Evolutionary conservation across 2,113 vertebrate genomes (phyloP).

Genomic region (Neopipo cinnamomea): DNA sequence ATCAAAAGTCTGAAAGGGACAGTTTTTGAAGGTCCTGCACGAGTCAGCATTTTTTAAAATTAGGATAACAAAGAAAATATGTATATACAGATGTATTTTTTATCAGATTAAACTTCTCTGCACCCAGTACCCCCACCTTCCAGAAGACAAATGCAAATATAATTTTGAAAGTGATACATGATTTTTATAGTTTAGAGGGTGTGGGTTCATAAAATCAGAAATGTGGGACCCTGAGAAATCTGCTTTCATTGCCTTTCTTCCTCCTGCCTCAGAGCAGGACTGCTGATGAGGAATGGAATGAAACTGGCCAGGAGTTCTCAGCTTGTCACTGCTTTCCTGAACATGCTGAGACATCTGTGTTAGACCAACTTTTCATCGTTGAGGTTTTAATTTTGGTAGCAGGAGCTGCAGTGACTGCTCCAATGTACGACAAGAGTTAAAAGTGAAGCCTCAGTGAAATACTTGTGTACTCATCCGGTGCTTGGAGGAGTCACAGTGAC

Average conservation of each 20-base stretch:
- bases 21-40: not conserved
- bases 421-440: not conserved
- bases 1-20: not conserved
- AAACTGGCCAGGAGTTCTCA: not conserved
- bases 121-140: not conserved
- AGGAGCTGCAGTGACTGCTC: not conserved
- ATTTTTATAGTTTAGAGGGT: not conserved
- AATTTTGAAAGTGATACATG: not conserved
- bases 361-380: not conserved
- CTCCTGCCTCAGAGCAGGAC: not conserved
- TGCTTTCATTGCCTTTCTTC: not conserved
- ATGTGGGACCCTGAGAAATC: not conserved
- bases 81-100: not conserved
- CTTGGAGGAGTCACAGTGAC: conserved; percentile 49
- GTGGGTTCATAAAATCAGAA: not conserved
- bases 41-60: not conserved
- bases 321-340: not conserved
- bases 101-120: not conserved
- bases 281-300: not conserved
- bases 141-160: not conserved
- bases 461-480: not conserved
- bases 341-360: not conserved
- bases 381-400: not conserved
- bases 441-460: not conserved
- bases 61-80: not conserved